Percentiles rank a stretch among this genome's conserved stretches.
phyloP scores from a whole-genome alignment of 2,113 vertebrate species.

The Madoqua kirkii region DNA sequence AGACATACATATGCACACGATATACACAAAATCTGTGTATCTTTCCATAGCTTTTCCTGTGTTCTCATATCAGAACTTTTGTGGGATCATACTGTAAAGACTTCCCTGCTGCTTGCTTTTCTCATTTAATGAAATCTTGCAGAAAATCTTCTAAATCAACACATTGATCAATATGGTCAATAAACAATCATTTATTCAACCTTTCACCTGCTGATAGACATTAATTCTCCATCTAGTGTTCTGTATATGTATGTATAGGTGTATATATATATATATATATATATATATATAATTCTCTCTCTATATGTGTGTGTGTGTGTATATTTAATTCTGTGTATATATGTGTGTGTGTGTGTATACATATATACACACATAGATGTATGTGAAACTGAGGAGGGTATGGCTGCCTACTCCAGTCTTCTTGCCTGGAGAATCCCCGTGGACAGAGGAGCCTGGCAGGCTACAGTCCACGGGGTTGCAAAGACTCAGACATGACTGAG shows the following conservation, averaged over 20 bases:
- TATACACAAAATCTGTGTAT: neutral
- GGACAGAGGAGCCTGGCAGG: neutral
- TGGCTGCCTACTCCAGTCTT: neutral
- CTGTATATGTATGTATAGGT: neutral
- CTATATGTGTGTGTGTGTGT: fast-evolving
- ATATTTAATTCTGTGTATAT: neutral
- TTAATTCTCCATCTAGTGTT: neutral
- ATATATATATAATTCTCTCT: neutral
- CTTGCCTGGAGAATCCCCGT: neutral
- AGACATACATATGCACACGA: neutral
- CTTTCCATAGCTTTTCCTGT: neutral
- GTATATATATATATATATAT: neutral
- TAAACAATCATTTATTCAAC: neutral
- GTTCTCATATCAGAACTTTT: neutral
- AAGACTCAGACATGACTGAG: neutral
- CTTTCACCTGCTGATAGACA: neutral
- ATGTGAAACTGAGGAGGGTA: neutral
- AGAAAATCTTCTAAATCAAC: neutral
- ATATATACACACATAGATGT: neutral
- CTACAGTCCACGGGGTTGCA: neutral
- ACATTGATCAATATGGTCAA: neutral
- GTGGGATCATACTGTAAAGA: neutral
- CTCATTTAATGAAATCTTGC: neutral
- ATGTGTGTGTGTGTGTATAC: neutral
- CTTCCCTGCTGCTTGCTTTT: neutral